These are phyloP conservation scores for Aphyosemion australe DNA, from an alignment of 2,113 vertebrate species.

Conservation along the genomic window DNA sequence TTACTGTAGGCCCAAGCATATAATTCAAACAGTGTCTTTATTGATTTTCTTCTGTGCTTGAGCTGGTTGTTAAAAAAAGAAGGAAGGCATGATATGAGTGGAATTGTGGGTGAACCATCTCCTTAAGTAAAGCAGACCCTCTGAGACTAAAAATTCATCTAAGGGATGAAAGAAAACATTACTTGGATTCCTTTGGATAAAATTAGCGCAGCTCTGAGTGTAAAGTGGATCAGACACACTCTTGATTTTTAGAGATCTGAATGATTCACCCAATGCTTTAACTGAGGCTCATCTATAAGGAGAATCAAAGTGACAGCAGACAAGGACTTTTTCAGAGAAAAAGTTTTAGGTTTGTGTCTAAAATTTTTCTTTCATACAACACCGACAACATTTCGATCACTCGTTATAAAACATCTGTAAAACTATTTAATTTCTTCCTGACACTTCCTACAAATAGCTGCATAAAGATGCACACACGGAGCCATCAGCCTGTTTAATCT, in stretches of 20 bases:
- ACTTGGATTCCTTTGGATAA: constrained; percentile 13
- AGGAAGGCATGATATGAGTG: constrained; percentile 16
- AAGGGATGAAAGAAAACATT: constrained; percentile 28
- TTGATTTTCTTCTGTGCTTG: constrained; percentile 33
- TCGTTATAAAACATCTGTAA: too few relatives aligned
- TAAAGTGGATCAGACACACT: constrained; percentile 17
- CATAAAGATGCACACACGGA: too few relatives aligned
- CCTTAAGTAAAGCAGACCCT: constrained; percentile 28
- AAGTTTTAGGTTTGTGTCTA: not conserved
- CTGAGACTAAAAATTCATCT: constrained; percentile 13
- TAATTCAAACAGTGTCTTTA: constrained; percentile 32
- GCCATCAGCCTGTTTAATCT: too few relatives aligned
- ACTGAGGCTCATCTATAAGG: constrained; percentile 1
- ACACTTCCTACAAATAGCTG: too few relatives aligned
- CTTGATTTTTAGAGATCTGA: constrained; percentile 12
- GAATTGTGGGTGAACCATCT: constrained; percentile 32
- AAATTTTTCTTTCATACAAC: constrained; percentile 21
- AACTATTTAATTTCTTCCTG: too few relatives aligned
- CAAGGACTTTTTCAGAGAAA: not conserved
- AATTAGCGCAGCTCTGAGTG: constrained; percentile 13
- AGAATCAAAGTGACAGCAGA: constrained; percentile 7
- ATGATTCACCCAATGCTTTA: not conserved
- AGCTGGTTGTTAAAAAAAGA: constrained; percentile 7
- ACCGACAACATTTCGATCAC: not conserved
- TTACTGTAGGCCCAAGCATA: constrained; percentile 2